phyloP scores from a whole-genome alignment of 37 sponge, comb jelly and placozoan species.

The Theonella swinhoei region DNA sequence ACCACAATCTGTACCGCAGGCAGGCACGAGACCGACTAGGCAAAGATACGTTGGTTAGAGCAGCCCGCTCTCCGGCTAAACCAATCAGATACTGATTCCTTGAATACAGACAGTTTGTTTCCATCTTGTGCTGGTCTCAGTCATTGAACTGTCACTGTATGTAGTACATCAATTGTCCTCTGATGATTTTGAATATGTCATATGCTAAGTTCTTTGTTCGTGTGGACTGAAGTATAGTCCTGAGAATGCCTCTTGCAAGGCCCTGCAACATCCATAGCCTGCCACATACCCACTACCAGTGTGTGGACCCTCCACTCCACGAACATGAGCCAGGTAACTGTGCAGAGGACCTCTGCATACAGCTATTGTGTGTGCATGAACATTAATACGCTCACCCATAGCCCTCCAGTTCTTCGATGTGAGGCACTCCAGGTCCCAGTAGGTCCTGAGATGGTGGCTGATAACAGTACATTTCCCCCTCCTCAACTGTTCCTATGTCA shows the following conservation, averaged over 20 bases:
- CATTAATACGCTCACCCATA: constrained; percentile 29
- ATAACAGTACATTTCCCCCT: constrained; percentile 47
- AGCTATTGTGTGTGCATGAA: no score
- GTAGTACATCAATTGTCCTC: no score
- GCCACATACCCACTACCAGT: constrained; percentile 79
- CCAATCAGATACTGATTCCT: constrained; percentile 1
- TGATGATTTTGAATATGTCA: no score
- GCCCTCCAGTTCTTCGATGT: constrained; percentile 39
- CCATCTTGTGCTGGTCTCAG: no score
- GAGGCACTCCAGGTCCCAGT: constrained; percentile 60
- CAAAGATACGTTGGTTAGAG: constrained; percentile 30
- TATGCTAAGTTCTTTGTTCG: neutral
- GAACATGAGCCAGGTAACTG: constrained; percentile 50
- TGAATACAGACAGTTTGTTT: no score
- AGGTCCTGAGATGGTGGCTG: constrained; percentile 33
- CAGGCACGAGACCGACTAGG: constrained; percentile 43
- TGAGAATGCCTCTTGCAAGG: constrained; percentile 91
- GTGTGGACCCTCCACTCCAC: constrained; percentile 32
- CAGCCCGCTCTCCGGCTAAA: constrained; percentile 63
- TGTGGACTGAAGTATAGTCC: neutral
- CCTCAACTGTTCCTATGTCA: constrained; percentile 38
- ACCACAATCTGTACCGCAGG: constrained; percentile 5
- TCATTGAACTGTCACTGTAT: no score
- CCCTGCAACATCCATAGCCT: constrained; percentile 75
- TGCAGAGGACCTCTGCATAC: neutral